These are phyloP conservation scores for Monopis laevigella DNA, from an alignment of 2,888 invertebrate genomes.

Conservation along the genomic window DNA sequence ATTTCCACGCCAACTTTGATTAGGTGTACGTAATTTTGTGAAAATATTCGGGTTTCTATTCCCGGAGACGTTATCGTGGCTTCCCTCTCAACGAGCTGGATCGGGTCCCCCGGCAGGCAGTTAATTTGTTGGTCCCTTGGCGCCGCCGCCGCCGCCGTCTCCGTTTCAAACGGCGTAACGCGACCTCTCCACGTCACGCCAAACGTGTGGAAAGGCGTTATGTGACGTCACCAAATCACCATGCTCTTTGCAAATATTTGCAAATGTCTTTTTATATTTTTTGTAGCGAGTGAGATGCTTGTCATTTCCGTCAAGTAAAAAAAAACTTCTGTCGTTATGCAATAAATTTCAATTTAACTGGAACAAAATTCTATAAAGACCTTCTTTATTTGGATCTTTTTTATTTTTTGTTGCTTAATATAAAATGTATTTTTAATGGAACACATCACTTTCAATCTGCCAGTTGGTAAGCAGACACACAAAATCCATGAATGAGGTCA, in stretches of 20 bases:
- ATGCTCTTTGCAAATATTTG: neutral
- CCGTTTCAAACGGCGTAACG: slow-evolving; percentile 52
- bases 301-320: no score
- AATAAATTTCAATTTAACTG: no score
- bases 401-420: no score
- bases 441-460: no score
- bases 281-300: no score
- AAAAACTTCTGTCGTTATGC: no score
- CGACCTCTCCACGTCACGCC: slow-evolving; percentile 54
- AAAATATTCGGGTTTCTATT: slow-evolving; percentile 62
- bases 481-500: no score
- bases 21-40: slow-evolving; percentile 47
- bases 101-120: slow-evolving; percentile 55
- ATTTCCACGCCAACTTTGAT: slow-evolving; percentile 38
- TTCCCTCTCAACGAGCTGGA: slow-evolving; percentile 38
- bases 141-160: slow-evolving; percentile 65
- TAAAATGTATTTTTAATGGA: no score
- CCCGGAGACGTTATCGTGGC: slow-evolving; percentile 54
- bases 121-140: slow-evolving; percentile 68
- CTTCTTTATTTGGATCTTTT: no score
- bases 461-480: no score
- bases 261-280: slow-evolving; percentile 1
- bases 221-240: slow-evolving; percentile 4
- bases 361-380: no score
- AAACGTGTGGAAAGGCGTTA: slow-evolving; percentile 2